These are phyloP conservation scores for Andrena dorsata DNA, from an alignment of 2,888 invertebrate species.

Conservation along the genomic window DNA sequence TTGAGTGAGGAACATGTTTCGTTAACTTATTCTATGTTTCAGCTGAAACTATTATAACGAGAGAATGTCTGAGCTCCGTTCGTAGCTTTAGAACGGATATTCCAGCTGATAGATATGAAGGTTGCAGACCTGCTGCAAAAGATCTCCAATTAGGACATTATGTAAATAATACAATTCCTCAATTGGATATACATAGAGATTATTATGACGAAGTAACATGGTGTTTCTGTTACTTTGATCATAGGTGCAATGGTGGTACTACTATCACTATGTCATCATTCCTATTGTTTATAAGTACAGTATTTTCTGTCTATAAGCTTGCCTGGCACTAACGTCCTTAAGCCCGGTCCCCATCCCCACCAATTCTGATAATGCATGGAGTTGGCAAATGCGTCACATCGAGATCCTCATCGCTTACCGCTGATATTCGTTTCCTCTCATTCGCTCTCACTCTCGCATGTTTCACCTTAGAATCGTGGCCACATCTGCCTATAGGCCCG, in stretches of 20 bases:
- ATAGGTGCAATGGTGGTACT: slow-evolving; percentile 91
- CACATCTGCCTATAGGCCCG: too few relatives aligned
- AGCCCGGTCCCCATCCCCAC: too few relatives aligned
- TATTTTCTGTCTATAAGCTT: too few relatives aligned
- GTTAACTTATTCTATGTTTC: slow-evolving; percentile 55
- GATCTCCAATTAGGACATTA: slow-evolving; percentile 93
- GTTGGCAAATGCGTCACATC: too few relatives aligned
- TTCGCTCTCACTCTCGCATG: too few relatives aligned
- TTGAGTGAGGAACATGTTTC: not conserved
- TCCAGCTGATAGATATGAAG: slow-evolving; percentile 96
- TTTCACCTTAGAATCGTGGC: too few relatives aligned
- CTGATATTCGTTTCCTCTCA: too few relatives aligned
- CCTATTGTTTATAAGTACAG: slow-evolving; percentile 45
- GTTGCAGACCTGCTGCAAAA: slow-evolving; percentile 92
- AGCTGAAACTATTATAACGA: slow-evolving; percentile 93
- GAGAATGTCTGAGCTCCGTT: slow-evolving; percentile 94
- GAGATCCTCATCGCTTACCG: too few relatives aligned
- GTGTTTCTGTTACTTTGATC: slow-evolving; percentile 96
- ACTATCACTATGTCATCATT: slow-evolving; percentile 77
- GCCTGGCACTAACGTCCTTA: too few relatives aligned
- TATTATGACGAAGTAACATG: slow-evolving; percentile 93
- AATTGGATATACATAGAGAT: slow-evolving; percentile 93
- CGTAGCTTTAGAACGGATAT: slow-evolving; percentile 93
- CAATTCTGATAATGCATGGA: too few relatives aligned
- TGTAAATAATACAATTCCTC: slow-evolving; percentile 94